Evolutionary conservation across 2,888 invertebrate species (phyloP), one percentile per base, ranked within the genome.

Genomic region (Elgonia sp.): DNA sequence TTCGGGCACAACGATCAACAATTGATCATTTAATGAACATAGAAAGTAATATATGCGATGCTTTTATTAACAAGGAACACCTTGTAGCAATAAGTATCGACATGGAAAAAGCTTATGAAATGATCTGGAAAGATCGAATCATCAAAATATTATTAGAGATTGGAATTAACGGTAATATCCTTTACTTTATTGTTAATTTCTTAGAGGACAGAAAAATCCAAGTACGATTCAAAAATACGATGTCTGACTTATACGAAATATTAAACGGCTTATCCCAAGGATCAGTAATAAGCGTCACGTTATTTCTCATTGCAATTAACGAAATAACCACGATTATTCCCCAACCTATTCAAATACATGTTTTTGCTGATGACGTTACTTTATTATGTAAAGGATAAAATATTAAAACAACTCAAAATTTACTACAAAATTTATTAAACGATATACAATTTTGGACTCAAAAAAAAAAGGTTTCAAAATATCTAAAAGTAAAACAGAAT

Each of bases 101-200:
- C 50, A 79, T 89, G 10, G 89, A 88, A 55, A 89, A 90, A 57
- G 89, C 90, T 0, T 90, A 89, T 65, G 89, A 90, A 18, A 88
- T 88, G 86, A 67, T 88, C 2, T 87, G 84, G 83, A 79, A 67
- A 46, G 65, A 84, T 9, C 46, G 81, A 72, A 42, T 81, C 29
- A 29, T 81, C 1, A 8, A 53, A 2, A 62, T 86, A 53, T 50
- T 85, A 14, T 14, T 39, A 9, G 29, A 84, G 14, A n/a, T 40
- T 40, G 72, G 63, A 18, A 21, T 87, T 39, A 53, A 55, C 37
- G 81, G 88, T 1, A 42, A 76, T 3, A 18, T 84, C 5, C 63
- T 83, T 7, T 69, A 50, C 0, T 88, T 88, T 37, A 80, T 83
- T 0, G 55, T 18, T 0, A 86, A 88, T 60, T 88, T 86, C 29